These are phyloP conservation scores for Plecturocebus donacophilus DNA, from an alignment of 2,113 vertebrate species.

Conservation along the genomic window DNA sequence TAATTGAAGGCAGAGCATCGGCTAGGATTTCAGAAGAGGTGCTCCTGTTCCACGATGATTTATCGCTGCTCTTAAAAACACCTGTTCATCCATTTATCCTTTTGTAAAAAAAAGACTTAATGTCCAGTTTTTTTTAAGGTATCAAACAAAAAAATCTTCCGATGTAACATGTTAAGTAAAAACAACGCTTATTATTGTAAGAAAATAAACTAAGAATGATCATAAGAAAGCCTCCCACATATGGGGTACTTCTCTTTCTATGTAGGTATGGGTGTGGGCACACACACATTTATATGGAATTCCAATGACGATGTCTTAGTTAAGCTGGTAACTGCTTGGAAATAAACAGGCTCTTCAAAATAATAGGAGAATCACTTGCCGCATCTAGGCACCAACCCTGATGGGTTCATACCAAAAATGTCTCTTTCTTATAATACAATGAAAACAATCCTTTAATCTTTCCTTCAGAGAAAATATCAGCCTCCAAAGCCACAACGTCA, in stretches of 20 bases:
- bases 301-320: not conserved
- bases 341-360: not conserved
- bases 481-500: accelerated
- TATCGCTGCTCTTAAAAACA: conserved; percentile 39
- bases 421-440: not conserved
- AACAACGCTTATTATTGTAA: not conserved
- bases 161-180: not conserved
- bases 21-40: conserved; percentile 17
- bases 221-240: not conserved
- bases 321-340: not conserved
- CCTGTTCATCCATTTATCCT: conserved; percentile 45
- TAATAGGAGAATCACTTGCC: accelerated
- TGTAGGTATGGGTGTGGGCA: accelerated
- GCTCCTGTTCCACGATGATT: conserved; percentile 31
- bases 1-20: conserved; percentile 13
- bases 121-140: not conserved
- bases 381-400: not conserved
- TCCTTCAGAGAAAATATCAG: not conserved
- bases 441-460: not conserved
- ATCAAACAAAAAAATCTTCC: not conserved
- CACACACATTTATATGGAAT: too few species aligned
- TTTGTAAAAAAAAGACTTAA: not conserved
- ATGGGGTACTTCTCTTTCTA: not conserved
- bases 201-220: not conserved
- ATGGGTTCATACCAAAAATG: not conserved